Evolutionary conservation across 2,888 invertebrate genomes (phyloP), one percentile per base, ranked within the genome.

Genomic region (Stenichneumon culpator): DNA sequence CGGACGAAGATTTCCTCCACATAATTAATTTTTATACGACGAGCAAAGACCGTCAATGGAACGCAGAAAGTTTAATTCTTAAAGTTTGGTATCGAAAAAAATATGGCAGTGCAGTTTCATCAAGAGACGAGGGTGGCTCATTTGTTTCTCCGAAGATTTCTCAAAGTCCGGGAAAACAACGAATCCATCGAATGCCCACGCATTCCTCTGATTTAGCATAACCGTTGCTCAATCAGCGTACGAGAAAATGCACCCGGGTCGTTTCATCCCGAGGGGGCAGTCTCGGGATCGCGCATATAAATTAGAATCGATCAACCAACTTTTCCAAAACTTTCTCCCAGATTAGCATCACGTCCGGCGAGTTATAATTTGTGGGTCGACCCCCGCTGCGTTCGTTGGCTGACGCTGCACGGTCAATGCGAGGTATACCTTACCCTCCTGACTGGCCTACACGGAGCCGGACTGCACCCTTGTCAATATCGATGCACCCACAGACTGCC

Each of bases 401-500:
- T 83, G 82, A 81, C 78, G 73, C 78, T 79, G 57, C 77, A 25
- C 75, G 70, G 70, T 67, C 74, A 52, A 82, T 82, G 75, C 65
- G 52, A 75, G 50, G 69, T 67, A 73, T 50, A 63, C 25, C n/a
- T 4, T 36, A 77, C 63, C 36, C 73, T 67, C 25, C 39, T 44
- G 75, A 73, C 67, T 36, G 79, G 85, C 73, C 86, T 74, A 79
- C 85, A 73, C 74, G 54, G 79, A 80, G 80, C 52, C 87, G 89
- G 87, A 88, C 91, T 90, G 92, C 92, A 93, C 93, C 93, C 93
- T 93, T 92, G 93, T 93, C 93, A 93, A 93, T 93, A 93, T 93
- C 93, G 93, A 93, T 93, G 92, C 93, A 92, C 89, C 92, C 91
- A 90, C 90, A 79, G 86, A 86, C 72, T 75, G 73, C 80, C 84